Evolutionary conservation across 2,888 invertebrate species (phyloP), one percentile per base, ranked within the genome.

Genomic region (Falcaria lacertinaria): DNA sequence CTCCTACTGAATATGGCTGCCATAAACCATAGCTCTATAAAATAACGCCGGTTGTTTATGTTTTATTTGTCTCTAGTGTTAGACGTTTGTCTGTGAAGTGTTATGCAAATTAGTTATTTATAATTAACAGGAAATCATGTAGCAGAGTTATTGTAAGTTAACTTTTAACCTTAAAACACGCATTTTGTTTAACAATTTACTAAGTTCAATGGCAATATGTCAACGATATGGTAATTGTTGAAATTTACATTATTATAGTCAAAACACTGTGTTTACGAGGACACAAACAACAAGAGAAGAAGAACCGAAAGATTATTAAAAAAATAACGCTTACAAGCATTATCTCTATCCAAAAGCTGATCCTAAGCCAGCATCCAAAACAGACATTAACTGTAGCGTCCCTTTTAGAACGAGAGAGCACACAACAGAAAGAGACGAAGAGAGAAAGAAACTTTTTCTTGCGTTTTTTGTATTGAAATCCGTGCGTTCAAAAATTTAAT

Each of bases 1-100:
- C 75, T 82, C 83, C 87, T 87, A 86, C 87, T 84, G 86, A 84
- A 86, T 84, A 85, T 83, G 80, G 80, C 70, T 71, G 77, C 74
- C 74, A 81, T 86, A 85, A 86, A 87, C 73, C 37, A 62, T 58
- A 69, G 75, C 74, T 78, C 78, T 79, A 84, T 86, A 85, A 85
- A 86, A 72, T 78, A 79, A 81, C 80, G 81, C 80, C 71, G 74
- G 80, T 81, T 80, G 79, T 83, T 80, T 78, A 78, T 77, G 74
- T 83, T 81, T 83, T 81, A 84, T 85, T 80, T 67, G 70, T 71
- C 73, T 74, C 70, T 74, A 71, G 56, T 68, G 80, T 83, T 80
- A 83, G 79, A 79, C 78, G 83, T 86, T 79, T 72, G 69, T 55
- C 60, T 64, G 64, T 64, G 65, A 67, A 67, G 62, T 63, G 64